Base-by-base conservation (phyloP, 2,888 invertebrate genomes). In the Calameuta filiformis region DNA sequence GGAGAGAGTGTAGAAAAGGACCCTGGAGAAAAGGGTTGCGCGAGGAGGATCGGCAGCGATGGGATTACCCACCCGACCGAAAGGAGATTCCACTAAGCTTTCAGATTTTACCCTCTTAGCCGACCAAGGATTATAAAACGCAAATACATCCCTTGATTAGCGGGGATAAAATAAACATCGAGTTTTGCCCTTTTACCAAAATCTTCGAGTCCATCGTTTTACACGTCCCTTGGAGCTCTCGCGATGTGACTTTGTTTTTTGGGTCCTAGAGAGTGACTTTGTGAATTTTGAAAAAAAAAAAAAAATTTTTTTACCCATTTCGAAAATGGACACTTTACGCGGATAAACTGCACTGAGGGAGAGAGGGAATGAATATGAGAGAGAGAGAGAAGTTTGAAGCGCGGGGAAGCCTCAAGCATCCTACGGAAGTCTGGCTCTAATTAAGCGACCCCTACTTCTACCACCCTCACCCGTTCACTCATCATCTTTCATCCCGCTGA, bases 81-180 rank as follows among this genome's bases (percentile, higher is more conserved):
- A 85, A 88, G 88, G 87, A 88, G 86, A 90, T 89, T 90, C 87
- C 86, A 89, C 89, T 90, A 90, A 90, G 90, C 90, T 89, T 90
- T 89, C 89, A 89, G 90, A 90, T 90, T 90, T 89, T 86, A 89
- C 90, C 90, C 89, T 90, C 90, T 88, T 87, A 88, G 88, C 84
- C 87, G 87, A 88, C 90, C 89, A 84, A 87, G 90, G 89, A 90
- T 91, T 91, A 90, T 91, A 90, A 91, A 91, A 91, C 89, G 90
- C 90, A 91, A 91, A 91, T 91, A 90, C 90, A 89, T 89, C 87
- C 88, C 89, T 90, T 91, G 91, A 91, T 91, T 91, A 90, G 90
- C 82, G 87, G 86, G 87, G 87, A 90, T 89, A 90, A 89, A 89
- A 89, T 90, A 89, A 90, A 90, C 89, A 89, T 89, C 86, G 87